Conservation (phyloP, 1,140 invertebrate species). For the Sinella curviseta region DNA sequence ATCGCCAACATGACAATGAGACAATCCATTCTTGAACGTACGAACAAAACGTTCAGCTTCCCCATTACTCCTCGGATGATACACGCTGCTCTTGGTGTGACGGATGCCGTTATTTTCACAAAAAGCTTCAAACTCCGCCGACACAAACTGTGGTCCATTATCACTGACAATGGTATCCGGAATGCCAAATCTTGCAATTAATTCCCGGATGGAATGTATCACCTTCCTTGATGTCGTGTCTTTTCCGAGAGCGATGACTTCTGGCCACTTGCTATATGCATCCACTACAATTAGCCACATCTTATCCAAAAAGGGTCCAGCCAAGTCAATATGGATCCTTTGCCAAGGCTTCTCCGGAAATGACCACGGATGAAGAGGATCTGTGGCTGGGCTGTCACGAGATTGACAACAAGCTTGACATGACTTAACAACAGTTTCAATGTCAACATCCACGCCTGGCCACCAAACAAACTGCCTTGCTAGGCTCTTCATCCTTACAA, state of each 20-base stretch:
- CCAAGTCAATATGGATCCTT: slow-evolving; percentile 57
- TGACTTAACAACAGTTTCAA: slow-evolving; percentile 48
- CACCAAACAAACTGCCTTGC: slow-evolving; percentile 51
- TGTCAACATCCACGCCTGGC: slow-evolving; percentile 49
- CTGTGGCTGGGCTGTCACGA: slow-evolving; percentile 48
- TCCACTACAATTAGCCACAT: slow-evolving; percentile 57
- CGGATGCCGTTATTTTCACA: slow-evolving; percentile 53
- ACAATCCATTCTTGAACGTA: slow-evolving; percentile 47
- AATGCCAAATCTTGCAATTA: slow-evolving; percentile 55
- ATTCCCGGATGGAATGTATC: slow-evolving; percentile 45
- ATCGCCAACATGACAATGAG: slow-evolving; percentile 44
- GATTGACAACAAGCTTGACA: slow-evolving; percentile 47
- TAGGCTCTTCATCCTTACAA: slow-evolving; percentile 57
- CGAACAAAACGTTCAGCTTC: slow-evolving; percentile 52
- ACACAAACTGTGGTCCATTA: slow-evolving; percentile 56
- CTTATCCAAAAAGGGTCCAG: slow-evolving; percentile 53
- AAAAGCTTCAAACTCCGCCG: slow-evolving; percentile 55
- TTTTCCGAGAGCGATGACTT: slow-evolving; percentile 49
- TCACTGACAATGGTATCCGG: slow-evolving; percentile 56
- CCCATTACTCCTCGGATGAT: slow-evolving; percentile 56
- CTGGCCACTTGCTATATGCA: slow-evolving; percentile 57
- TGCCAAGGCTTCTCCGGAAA: slow-evolving; percentile 54
- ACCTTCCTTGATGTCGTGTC: slow-evolving; percentile 29
- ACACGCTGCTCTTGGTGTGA: slow-evolving; percentile 52
- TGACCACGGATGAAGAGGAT: slow-evolving; percentile 51